These are phyloP conservation scores for Chrysemys picta DNA, from an alignment of 2,113 vertebrate genomes.

Conservation along the genomic window DNA sequence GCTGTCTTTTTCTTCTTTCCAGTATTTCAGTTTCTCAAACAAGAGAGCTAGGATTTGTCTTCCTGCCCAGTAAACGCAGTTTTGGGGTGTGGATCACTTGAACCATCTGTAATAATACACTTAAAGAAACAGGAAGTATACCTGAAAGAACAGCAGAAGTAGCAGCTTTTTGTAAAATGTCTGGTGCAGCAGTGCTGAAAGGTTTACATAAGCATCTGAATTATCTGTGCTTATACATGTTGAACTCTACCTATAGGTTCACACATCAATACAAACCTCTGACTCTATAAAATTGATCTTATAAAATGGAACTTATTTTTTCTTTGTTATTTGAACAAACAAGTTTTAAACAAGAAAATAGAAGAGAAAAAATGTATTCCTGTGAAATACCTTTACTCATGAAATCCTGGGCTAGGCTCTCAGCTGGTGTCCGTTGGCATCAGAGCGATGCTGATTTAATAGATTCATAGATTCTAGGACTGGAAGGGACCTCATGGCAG, in stretches of 20 bases:
- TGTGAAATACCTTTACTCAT: neutral
- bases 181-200: neutral
- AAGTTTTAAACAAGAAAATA: neutral
- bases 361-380: neutral
- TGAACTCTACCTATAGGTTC: neutral
- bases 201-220: neutral
- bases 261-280: neutral
- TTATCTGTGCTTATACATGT: neutral
- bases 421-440: neutral
- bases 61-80: neutral
- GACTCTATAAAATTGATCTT: neutral
- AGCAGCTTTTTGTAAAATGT: neutral
- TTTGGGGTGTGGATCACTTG: neutral
- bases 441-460: neutral
- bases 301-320: neutral
- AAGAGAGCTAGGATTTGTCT: neutral
- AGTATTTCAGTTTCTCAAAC: neutral
- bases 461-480: too few species aligned
- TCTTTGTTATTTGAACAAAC: neutral
- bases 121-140: neutral
- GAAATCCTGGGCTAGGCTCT: neutral
- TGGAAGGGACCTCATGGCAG: too few species aligned
- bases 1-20: neutral
- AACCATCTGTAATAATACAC: neutral
- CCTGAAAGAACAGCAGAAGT: neutral